These are phyloP conservation scores for Erynnis tages DNA, from an alignment of 2,888 invertebrate species.

Conservation along the genomic window DNA sequence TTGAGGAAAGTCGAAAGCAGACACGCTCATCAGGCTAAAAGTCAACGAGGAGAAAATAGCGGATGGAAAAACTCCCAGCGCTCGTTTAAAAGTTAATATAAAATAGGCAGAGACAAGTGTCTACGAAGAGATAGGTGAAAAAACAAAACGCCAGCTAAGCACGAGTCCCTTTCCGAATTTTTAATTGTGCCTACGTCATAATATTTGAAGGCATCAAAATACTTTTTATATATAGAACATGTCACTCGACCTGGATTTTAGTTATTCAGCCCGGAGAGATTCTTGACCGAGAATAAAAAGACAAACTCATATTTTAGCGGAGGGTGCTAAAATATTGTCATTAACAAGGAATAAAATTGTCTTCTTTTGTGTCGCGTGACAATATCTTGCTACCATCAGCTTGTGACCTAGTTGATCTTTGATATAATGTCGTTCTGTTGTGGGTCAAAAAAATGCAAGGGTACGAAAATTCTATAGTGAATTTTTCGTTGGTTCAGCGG, in stretches of 20 bases:
- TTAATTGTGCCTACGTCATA: background rate
- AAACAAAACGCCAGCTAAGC: background rate
- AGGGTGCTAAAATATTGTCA: background rate
- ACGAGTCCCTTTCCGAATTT: background rate
- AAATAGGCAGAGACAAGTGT: too few relatives aligned
- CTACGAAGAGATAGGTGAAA: background rate
- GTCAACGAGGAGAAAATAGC: too few relatives aligned
- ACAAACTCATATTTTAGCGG: constrained; percentile 19
- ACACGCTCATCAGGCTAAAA: background rate
- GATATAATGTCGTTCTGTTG: too few relatives aligned
- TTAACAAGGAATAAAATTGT: background rate
- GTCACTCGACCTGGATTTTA: constrained; percentile 22
- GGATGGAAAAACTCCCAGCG: too few relatives aligned
- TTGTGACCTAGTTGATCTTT: too few relatives aligned
- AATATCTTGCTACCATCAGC: too few relatives aligned
- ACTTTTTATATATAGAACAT: constrained; percentile 20
- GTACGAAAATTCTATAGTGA: too few relatives aligned
- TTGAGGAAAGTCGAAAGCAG: background rate
- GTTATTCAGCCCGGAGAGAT: constrained; percentile 15
- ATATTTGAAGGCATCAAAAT: constrained; percentile 24
- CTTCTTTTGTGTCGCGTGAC: too few relatives aligned
- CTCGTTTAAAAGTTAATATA: too few relatives aligned
- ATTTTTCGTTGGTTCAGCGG: too few relatives aligned
- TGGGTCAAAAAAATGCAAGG: too few relatives aligned
- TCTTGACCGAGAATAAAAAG: constrained; percentile 19